phyloP scores from a whole-genome alignment of 2,888 invertebrate species.

The Uloborus plumipes region DNA sequence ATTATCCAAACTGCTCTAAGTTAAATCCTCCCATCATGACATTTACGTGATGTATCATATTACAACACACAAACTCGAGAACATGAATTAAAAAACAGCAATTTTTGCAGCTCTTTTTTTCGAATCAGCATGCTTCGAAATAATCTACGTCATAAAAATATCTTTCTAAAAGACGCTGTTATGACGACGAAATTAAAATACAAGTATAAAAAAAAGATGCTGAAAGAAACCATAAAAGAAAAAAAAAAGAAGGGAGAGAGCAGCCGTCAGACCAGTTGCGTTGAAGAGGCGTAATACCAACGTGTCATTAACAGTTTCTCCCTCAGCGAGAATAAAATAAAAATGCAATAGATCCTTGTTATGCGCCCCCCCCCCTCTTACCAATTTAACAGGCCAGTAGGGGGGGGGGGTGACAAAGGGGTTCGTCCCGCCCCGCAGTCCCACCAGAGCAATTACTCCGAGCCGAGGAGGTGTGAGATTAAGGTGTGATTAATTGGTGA shows the following conservation, averaged over 20 bases:
- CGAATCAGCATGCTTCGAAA: too few relatives aligned
- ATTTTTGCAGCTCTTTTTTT: too few relatives aligned
- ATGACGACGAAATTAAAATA: too few relatives aligned
- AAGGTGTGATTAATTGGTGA: conserved; percentile 60
- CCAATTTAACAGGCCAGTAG: background rate
- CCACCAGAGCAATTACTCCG: conserved; percentile 62
- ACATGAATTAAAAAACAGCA: too few relatives aligned
- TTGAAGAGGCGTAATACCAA: conserved; percentile 50
- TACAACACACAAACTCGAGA: too few relatives aligned
- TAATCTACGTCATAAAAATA: too few relatives aligned
- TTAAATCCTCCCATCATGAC: too few relatives aligned
- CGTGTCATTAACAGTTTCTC: conserved; percentile 58
- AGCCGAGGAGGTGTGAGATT: conserved; percentile 61
- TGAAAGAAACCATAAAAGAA: background rate
- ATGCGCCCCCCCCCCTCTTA: conserved; percentile 17
- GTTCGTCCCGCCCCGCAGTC: conserved; percentile 46
- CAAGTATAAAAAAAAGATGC: too few relatives aligned
- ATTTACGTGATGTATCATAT: too few relatives aligned
- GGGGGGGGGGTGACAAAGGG: conserved; percentile 41
- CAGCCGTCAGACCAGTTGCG: conserved; percentile 50
- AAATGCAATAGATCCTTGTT: conserved; percentile 55
- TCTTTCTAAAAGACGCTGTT: too few relatives aligned
- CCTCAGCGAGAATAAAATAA: conserved; percentile 52
- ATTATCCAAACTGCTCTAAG: too few relatives aligned
- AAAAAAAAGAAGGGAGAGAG: background rate